Evolutionary conservation across 2,888 invertebrate species (phyloP).

Genomic region (Ceramica pisi): DNA sequence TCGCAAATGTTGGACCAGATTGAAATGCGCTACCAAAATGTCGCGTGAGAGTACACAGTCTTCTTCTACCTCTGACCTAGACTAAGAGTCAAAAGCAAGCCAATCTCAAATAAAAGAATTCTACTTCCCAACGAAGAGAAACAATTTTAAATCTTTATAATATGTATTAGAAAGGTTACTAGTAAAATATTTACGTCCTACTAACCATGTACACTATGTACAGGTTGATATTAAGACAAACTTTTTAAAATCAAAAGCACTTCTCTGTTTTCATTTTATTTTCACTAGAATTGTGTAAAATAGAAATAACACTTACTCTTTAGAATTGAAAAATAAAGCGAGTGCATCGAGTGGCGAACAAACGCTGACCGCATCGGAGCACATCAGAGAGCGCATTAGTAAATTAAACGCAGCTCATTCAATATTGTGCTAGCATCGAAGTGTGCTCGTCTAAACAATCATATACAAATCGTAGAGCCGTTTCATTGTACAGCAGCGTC

Average conservation of each 20-base stretch:
- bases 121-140: no score
- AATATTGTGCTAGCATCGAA: conserved; percentile 38
- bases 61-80: no score
- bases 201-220: not conserved
- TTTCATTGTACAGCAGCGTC: not conserved
- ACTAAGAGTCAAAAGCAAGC: no score
- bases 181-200: no score
- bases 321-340: conserved; percentile 16
- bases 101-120: no score
- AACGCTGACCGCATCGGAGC: conserved; percentile 40
- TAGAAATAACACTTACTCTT: not conserved
- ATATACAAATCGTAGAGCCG: conserved; percentile 13
- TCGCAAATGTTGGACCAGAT: no score
- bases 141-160: not conserved
- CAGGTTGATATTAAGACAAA: not conserved
- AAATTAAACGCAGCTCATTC: conserved; percentile 62
- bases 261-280: not conserved
- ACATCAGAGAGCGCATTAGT: conserved; percentile 61
- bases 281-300: not conserved
- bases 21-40: no score
- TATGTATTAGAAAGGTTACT: not conserved
- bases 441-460: conserved; percentile 29
- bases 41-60: no score
- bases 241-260: not conserved
- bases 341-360: conserved; percentile 30